Conservation (phyloP, 2,797 vertebrate genomes). For the Cirrhinus molitorella region DNA sequence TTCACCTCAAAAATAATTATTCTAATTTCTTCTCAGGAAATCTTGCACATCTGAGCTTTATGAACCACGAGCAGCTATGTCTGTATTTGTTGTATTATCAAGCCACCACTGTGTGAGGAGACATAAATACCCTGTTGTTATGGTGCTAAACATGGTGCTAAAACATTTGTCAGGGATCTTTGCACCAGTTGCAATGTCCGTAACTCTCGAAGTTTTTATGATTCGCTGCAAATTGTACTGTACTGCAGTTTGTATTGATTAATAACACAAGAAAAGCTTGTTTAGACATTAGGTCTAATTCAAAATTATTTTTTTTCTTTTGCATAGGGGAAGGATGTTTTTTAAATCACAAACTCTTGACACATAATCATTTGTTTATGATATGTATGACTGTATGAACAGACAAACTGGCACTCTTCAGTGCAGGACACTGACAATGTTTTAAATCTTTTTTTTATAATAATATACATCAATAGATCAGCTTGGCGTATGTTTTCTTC, state of each 20-base stretch:
- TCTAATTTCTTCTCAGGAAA: slow-evolving; percentile 47
- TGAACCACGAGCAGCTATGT: slow-evolving; percentile 44
- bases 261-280: background rate
- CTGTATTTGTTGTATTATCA: slow-evolving; percentile 36
- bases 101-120: background rate
- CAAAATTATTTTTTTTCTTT: background rate
- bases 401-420: slow-evolving; percentile 26
- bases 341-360: background rate
- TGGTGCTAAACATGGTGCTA: slow-evolving; percentile 43
- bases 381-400: slow-evolving; percentile 1
- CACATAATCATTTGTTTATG: slow-evolving; percentile 6
- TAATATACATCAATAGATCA: background rate
- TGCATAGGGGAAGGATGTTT: slow-evolving; percentile 2
- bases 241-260: slow-evolving; percentile 38
- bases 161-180: slow-evolving; percentile 35
- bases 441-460: background rate
- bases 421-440: slow-evolving; percentile 48
- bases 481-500: background rate
- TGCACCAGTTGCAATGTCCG: slow-evolving; percentile 2
- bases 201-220: background rate
- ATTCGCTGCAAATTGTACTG: slow-evolving; percentile 27
- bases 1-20: slow-evolving; percentile 11
- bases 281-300: background rate
- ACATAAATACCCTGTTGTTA: slow-evolving; percentile 19
- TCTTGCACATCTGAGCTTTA: slow-evolving; percentile 47